Conservation (phyloP, 2,888 invertebrate genomes). For the Calephelis perditalis region DNA sequence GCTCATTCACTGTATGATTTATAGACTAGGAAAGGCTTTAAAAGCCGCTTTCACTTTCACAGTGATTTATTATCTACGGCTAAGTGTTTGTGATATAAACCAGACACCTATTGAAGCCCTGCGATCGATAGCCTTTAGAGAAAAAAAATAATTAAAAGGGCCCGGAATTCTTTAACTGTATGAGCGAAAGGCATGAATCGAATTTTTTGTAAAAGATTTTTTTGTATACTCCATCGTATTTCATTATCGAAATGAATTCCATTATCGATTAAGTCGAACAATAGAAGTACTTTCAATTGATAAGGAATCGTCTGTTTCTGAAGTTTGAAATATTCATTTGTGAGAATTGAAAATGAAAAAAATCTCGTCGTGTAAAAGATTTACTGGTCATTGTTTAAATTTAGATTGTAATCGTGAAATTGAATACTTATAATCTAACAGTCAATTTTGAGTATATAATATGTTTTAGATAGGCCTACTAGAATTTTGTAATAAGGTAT, state of each 20-base stretch:
- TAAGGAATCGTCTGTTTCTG: constrained; percentile 15
- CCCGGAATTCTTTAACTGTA: constrained; percentile 56
- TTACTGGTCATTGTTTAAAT: too few species aligned
- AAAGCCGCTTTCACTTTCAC: constrained; percentile 55
- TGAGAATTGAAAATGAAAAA: too few species aligned
- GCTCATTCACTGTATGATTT: constrained; percentile 58
- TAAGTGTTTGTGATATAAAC: constrained; percentile 63
- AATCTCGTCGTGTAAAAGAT: too few species aligned
- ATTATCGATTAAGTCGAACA: constrained; percentile 26
- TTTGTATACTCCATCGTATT: constrained; percentile 51
- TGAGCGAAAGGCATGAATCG: constrained; percentile 64
- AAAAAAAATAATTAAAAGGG: constrained; percentile 65
- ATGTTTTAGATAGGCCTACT: too few species aligned
- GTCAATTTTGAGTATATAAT: too few species aligned
- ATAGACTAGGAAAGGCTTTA: constrained; percentile 57
- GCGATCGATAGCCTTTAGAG: constrained; percentile 70
- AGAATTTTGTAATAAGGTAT: too few species aligned
- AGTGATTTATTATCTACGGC: constrained; percentile 61
- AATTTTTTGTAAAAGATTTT: constrained; percentile 61
- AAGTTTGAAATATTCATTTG: constrained; percentile 5
- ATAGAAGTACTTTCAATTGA: constrained; percentile 22
- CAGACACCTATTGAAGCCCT: constrained; percentile 59
- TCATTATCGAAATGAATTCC: constrained; percentile 44
- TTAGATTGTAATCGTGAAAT: too few species aligned
- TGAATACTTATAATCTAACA: too few species aligned